These are phyloP conservation scores for Autographa gamma DNA, from an alignment of 2,888 invertebrate genomes.

Conservation along the genomic window DNA sequence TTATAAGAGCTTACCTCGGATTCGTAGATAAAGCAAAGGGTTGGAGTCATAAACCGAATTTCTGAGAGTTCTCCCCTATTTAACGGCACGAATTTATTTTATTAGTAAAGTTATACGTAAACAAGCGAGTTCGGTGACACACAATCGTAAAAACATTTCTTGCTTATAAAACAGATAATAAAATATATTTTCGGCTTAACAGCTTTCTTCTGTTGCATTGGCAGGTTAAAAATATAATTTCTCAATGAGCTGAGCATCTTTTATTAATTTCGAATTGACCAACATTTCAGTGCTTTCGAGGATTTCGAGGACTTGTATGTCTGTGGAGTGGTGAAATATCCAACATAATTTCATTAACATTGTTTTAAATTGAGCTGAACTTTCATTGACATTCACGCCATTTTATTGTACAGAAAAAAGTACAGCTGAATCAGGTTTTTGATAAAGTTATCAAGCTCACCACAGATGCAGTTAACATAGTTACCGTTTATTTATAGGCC, in stretches of 20 bases:
- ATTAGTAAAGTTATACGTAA: neutral
- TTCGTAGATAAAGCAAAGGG: neutral
- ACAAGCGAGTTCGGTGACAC: slow-evolving; percentile 2
- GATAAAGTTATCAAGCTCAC: too few species aligned
- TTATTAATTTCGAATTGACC: neutral
- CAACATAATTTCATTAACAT: neutral
- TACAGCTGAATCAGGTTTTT: too few species aligned
- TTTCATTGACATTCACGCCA: neutral
- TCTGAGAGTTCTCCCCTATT: neutral
- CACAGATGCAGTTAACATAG: too few species aligned
- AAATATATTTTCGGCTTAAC: slow-evolving; percentile 1
- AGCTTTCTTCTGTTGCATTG: neutral
- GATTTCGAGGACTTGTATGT: neutral
- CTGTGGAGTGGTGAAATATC: neutral
- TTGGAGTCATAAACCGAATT: neutral
- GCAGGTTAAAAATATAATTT: neutral
- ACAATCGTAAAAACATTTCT: slow-evolving; percentile 2
- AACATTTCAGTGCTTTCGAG: neutral
- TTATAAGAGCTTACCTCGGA: neutral
- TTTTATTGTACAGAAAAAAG: neutral
- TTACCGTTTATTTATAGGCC: too few species aligned
- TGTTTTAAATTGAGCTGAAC: neutral
- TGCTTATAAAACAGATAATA: slow-evolving; percentile 2
- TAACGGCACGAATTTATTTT: neutral
- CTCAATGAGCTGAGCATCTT: neutral